Base-by-base conservation (phyloP, 2,888 invertebrate species). In the Tachina fera region DNA sequence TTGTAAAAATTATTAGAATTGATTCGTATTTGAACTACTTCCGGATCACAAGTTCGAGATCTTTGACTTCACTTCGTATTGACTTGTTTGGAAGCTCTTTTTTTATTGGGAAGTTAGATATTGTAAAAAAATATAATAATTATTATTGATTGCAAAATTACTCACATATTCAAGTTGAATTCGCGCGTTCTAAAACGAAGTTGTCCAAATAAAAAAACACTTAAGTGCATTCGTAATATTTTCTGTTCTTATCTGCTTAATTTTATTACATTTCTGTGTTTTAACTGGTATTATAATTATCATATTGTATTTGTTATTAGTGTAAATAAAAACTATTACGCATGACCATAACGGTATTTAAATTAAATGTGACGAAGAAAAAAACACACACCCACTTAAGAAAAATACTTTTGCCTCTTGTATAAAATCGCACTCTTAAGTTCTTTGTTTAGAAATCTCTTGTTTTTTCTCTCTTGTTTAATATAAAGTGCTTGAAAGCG, bases 291-390 rank as follows among this genome's bases (percentile, higher is more conserved):
- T 53, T 43, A 43, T 60, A 16, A n/a, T 19, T 56, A n/a, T 53
- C 9, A 56, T 41, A 19, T 60, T 72, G 47, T 74, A 3, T 16
- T 74, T 80, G 11, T 70, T 75, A 22, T 71, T 53, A 19, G 51
- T 72, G 51, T 47, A 75, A 51, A 58, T 74, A 82, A 81, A 85
- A 79, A 60, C 82, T 75, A 82, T 79, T 82, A 79, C 85, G 82
- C 85, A 86, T 82, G 85, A 75, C 85, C 65, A 63, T 65, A 51
- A 61, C 22, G 71, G 16, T 70, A 78, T 78, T 70, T 68, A 47
- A 39, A 72, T 43, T 16, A 45, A 51, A 74, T 11, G 19, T 47
- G 14, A 4, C 2, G 45, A 70, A 56, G n/a, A 70, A 79, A n/a
- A 16, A 22, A 78, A 65, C 67, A 74, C 53, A 68, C 56, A 63